Percentiles rank a stretch among this genome's conserved stretches.
Conservation (phyloP, 2,888 invertebrate genomes). For the Gymnocheta viridis region DNA sequence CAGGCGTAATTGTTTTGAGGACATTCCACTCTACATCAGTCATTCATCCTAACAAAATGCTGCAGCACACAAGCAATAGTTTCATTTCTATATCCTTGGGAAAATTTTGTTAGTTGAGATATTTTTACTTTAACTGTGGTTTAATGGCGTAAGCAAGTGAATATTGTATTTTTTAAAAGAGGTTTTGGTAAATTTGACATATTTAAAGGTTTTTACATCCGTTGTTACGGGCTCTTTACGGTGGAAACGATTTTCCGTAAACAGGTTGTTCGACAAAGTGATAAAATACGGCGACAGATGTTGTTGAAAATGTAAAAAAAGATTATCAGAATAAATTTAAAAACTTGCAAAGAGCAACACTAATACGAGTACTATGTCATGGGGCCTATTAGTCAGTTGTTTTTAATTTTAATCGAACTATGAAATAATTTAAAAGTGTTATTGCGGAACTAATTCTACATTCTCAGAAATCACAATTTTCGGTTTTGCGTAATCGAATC, state of each 20-base stretch:
- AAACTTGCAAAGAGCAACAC: neutral
- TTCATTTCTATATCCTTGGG: conserved; percentile 67
- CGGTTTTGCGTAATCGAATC: too few species aligned
- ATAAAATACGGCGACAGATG: conserved; percentile 32
- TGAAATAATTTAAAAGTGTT: too few species aligned
- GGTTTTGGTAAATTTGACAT: conserved; percentile 44
- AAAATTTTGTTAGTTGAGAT: conserved; percentile 35
- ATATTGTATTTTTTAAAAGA: conserved; percentile 25
- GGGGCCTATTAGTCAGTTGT: too few species aligned
- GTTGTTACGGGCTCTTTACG: conserved; percentile 17
- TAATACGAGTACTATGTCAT: too few species aligned
- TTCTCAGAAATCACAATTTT: too few species aligned
- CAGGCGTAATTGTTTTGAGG: conserved; percentile 70
- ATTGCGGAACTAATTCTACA: too few species aligned
- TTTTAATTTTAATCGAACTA: too few species aligned
- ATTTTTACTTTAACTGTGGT: conserved; percentile 55
- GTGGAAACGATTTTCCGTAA: conserved; percentile 23
- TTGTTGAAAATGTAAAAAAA: neutral
- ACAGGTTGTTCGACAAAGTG: conserved; percentile 40
- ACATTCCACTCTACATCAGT: conserved; percentile 54
- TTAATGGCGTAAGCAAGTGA: conserved; percentile 50
- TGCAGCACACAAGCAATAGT: neutral
- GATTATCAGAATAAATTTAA: neutral
- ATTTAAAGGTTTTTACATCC: conserved; percentile 60
- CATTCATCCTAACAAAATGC: conserved; percentile 33